Evolutionary conservation across 1,140 invertebrate species (phyloP), one percentile per base, ranked within the genome.

Genomic region (Cyclina sinensis): DNA sequence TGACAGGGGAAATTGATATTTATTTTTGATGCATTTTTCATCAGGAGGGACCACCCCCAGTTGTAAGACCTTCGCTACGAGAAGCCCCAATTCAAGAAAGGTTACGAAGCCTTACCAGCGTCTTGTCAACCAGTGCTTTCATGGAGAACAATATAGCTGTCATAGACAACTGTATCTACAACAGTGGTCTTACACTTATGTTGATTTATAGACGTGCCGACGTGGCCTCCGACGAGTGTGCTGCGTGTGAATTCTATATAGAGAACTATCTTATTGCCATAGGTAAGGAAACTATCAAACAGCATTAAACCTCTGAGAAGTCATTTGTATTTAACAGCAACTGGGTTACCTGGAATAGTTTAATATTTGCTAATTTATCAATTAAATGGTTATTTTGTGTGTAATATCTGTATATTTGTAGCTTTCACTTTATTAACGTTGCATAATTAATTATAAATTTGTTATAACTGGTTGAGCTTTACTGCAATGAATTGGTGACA

Each of bases 241-340:
- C 74, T 18, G 48, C 62, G 0, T 87, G 85, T 39, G 85, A 87
- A 18, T 37, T 68, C 18, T 87, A 80, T 24, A 24, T 87, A 9
- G 85, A 87, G 24, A 79, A 79, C 16, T 51, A 62, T 18, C 43
- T 87, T 2, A 51, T 87, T 35, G 74, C 74, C 0, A 48, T 65
- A 46, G 85, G 85, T 87, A 54, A 86, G 46, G 11, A n/a, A 18
- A 62, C n/a, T n/a, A n/a, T n/a, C n/a, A n/a, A n/a, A n/a, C n/a
- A n/a, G n/a, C n/a, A n/a, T n/a, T n/a, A n/a, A n/a, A n/a, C n/a
- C n/a, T n/a, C n/a, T n/a, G n/a, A n/a, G n/a, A n/a, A n/a, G n/a
- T n/a, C n/a, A n/a, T n/a, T n/a, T n/a, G n/a, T n/a, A n/a, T n/a
- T n/a, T n/a, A n/a, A n/a, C n/a, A n/a, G n/a, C n/a, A n/a, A n/a